Evolutionary conservation across 92 coral and sea anemone species (phyloP).

Genomic region (Paragorgia papillata): DNA sequence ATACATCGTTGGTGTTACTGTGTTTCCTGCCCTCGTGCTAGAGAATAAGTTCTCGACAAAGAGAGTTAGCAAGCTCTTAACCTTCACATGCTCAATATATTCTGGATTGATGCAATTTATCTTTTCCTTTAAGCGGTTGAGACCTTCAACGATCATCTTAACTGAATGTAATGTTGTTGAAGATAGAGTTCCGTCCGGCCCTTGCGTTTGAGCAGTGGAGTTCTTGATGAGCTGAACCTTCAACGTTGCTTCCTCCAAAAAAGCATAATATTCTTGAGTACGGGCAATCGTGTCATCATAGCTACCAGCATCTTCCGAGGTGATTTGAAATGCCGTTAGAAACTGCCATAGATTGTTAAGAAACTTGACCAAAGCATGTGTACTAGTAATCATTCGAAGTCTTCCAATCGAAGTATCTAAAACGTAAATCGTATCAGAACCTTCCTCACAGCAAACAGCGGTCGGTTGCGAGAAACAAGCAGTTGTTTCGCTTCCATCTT

Average conservation of each 20-base stretch:
- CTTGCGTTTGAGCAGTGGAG: conserved; percentile 58
- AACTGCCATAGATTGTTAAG: conserved; percentile 59
- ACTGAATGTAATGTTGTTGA: conserved; percentile 53
- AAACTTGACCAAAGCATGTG: conserved; percentile 49
- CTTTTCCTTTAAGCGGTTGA: conserved; percentile 45
- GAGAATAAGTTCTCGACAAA: conserved; percentile 58
- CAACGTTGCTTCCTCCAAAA: conserved; percentile 58
- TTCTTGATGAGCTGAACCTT: conserved; percentile 60
- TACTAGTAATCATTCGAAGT: conserved; percentile 52
- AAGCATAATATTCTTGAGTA: conserved; percentile 56
- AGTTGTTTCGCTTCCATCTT: conserved; percentile 59
- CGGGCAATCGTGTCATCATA: conserved; percentile 61
- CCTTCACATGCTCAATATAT: conserved; percentile 43
- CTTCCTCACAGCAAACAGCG: conserved; percentile 59
- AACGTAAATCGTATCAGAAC: conserved; percentile 47
- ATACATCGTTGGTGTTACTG: conserved; percentile 48
- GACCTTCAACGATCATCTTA: conserved; percentile 57
- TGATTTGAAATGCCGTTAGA: conserved; percentile 55
- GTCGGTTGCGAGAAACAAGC: conserved; percentile 64
- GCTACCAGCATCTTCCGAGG: conserved; percentile 34
- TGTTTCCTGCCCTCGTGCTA: conserved; percentile 57
- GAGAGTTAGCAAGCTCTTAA: conserved; percentile 52
- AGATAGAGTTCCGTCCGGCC: conserved; percentile 54
- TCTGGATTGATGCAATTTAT: conserved; percentile 33
- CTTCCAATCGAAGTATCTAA: conserved; percentile 49